Evolutionary conservation across 1,140 invertebrate genomes (phyloP), one percentile per base, ranked within the genome.

Genomic region (Heliothis subflexa): DNA sequence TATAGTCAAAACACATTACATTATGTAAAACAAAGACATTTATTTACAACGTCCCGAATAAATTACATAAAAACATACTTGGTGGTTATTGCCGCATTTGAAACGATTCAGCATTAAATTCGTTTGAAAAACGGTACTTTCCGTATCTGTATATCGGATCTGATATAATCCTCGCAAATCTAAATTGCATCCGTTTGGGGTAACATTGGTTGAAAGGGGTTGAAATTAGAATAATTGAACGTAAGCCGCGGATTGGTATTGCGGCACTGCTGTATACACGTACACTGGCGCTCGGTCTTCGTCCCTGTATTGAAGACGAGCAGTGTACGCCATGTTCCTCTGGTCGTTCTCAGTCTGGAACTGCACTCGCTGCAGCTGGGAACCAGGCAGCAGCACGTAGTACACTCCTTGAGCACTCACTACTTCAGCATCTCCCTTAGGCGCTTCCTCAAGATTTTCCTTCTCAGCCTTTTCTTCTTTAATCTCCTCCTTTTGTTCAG

Each of bases 261-360:
- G 88, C 10, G 93, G 91, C 2, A 87, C 87, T 11, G 89, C 85
- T 9, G 86, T 87, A 70, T 94, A 94, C 13, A 93, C 89, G 75
- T 88, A 93, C 16, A 93, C 78, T 0, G 93, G 92, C 0, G 91
- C 92, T 7, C 89, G 87, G 61, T 94, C 92, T 83, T 92, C 93
- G 28, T 84, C 85, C 54, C 66, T 89, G 86, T 94, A 93, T 47
- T 92, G 91, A 25, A 94, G 85, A 73, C 88, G 87, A 33, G 93
- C 93, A 1, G 93, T 93, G 75, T 94, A 94, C 5, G 93, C 93
- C 93, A 94, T 94, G 70, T 93, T 94, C 28, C 87, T 85, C 4
- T 90, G 25, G 55, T 94, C 93, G 55, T 93, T 93, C 55, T 93
- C 89, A 1, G 93, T 94, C 33, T 89, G 84, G 85, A 91, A 94